These are phyloP conservation scores for Spatulosminthurus flaviceps DNA, from an alignment of 2,888 invertebrate genomes.

Conservation along the genomic window DNA sequence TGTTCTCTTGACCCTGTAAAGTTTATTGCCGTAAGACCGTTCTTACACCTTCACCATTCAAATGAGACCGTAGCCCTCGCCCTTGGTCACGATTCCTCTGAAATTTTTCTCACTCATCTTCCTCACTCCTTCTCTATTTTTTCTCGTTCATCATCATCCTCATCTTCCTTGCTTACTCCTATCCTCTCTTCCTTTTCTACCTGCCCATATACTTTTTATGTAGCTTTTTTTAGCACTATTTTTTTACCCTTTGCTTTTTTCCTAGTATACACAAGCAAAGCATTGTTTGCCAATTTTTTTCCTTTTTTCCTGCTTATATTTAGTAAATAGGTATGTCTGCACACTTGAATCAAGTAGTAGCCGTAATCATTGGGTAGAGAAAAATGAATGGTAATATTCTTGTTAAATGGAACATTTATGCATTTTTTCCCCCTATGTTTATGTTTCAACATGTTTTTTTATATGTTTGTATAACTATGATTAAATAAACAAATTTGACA, in stretches of 20 bases:
- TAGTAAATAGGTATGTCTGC: too few species aligned
- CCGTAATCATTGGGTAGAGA: background rate
- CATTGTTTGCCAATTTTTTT: too few species aligned
- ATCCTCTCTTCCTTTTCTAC: conserved; percentile 14
- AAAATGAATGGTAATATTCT: background rate
- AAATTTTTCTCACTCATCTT: conserved; percentile 32
- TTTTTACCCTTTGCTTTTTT: too few species aligned
- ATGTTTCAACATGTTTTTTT: too few species aligned
- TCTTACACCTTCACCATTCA: conserved; percentile 43
- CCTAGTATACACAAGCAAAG: too few species aligned
- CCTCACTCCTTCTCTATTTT: background rate
- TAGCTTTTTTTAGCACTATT: too few species aligned
- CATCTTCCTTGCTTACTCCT: conserved; percentile 22
- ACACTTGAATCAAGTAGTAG: background rate
- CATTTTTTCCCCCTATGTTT: too few species aligned
- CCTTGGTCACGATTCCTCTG: conserved; percentile 43
- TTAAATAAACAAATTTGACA: conserved; percentile 37
- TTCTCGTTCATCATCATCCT: background rate
- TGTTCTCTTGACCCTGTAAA: conserved; percentile 53
- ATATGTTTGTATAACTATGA: background rate
- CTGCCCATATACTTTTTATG: background rate
- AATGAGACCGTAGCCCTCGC: conserved; percentile 48
- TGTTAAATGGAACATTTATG: conserved; percentile 10
- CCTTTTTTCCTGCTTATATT: too few species aligned
- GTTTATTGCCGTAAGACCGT: conserved; percentile 53